A percentile compares a stretch with the other conserved stretches of the same genome.
phyloP scores from a whole-genome alignment of 2,797 vertebrate genomes.

The Morelia viridis region DNA sequence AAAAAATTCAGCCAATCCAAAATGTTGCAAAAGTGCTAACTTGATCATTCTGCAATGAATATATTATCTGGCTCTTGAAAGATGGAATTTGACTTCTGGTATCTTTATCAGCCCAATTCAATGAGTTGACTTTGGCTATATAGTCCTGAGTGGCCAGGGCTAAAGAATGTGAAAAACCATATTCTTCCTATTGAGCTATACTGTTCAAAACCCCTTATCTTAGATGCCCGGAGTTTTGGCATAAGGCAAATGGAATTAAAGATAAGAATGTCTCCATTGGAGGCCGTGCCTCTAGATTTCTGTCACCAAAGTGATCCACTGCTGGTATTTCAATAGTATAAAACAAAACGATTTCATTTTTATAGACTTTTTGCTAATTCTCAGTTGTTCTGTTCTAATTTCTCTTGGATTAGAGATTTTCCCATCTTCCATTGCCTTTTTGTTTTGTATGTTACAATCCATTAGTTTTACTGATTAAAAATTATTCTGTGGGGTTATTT shows the following conservation, averaged over 20 bases:
- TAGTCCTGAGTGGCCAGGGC: not conserved
- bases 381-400: too few species aligned
- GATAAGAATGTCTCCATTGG: not conserved
- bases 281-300: not conserved
- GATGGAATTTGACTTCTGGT: not conserved
- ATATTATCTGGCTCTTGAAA: not conserved
- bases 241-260: not conserved
- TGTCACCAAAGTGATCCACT: too few species aligned
- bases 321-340: too few species aligned
- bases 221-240: not conserved
- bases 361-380: too few species aligned
- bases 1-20: not conserved
- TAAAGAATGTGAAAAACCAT: not conserved
- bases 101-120: not conserved
- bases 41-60: not conserved
- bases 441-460: not conserved
- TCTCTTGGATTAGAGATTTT: too few species aligned
- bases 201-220: not conserved
- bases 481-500: not conserved
- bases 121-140: not conserved
- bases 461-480: not conserved
- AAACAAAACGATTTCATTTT: too few species aligned
- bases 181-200: not conserved
- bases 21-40: not conserved
- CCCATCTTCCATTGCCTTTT: too few species aligned